Evolutionary conservation across 2,888 invertebrate genomes (phyloP), one percentile per base, ranked within the genome.

Genomic region (Pecten maximus): DNA sequence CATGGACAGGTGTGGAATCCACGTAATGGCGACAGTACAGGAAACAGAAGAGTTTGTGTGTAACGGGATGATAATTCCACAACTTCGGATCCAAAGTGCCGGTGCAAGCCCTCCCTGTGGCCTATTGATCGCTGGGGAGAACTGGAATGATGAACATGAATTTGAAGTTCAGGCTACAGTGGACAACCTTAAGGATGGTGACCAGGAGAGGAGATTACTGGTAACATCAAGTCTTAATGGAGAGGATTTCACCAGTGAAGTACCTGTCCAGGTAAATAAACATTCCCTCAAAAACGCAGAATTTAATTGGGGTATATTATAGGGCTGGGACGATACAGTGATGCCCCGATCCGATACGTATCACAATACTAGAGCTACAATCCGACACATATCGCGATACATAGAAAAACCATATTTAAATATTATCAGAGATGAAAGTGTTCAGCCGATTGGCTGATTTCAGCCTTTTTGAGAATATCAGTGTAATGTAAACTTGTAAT

Each of bases 181-280:
- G 40, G 95, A 95, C 89, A 89, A 89, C 19, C 89, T 94, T 12
- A 92, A 92, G 50, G 94, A 94, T 88, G 92, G 91, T 35, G 92
- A 94, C 60, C 93, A 94, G 89, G 91, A 89, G 54, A 89, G 93
- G 40, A 91, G 91, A 12, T 88, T 94, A 19, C 40, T 74, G 35
- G 40, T 91, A 1, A 54, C 74, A 40, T 91, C 91, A 15, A 28
- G 88, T 15, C 48, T 40, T 12, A 39, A 19, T 90, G 28, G 23
- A 10, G 74, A 6, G 8, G 28, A 23, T 74, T 10, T 28, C 4
- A 10, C 15, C 3, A 28, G 40, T 39, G 54, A 28, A 74, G 35
- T n/a, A 35, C 23, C 35, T 89, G 35, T 89, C 10, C 40, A 40
- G 88, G 40, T 39, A 89, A 54, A 6, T 2, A 54, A 23, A 54